phyloP scores from a whole-genome alignment of 2,888 invertebrate genomes.

The Cheilosia vulpina region DNA sequence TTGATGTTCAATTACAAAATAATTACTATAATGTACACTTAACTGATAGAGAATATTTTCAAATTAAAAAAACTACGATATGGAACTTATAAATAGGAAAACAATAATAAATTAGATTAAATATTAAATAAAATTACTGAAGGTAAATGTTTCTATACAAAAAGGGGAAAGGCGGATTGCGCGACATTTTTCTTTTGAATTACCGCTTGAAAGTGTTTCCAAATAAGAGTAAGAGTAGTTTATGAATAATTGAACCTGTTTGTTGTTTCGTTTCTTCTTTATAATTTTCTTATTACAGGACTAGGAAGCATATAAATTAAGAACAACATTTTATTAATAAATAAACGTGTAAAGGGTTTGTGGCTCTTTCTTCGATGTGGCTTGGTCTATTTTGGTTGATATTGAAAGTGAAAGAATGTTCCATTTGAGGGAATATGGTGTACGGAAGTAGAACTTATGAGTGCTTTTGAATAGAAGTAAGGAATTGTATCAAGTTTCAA shows the following conservation, averaged over 20 bases:
- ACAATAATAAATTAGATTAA: conserved; percentile 48
- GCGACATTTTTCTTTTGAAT: not conserved
- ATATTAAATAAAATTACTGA: conserved; percentile 33
- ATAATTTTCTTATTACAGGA: conserved; percentile 59
- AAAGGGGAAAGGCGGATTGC: not conserved
- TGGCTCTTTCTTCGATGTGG: conserved; percentile 1
- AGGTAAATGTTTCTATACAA: conserved; percentile 33
- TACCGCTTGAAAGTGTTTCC: not conserved
- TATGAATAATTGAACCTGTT: conserved; percentile 24
- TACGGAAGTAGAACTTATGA: too few relatives aligned
- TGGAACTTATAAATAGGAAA: conserved; percentile 35
- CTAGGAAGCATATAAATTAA: conserved; percentile 58
- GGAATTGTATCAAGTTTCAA: too few relatives aligned
- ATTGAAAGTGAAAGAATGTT: not conserved
- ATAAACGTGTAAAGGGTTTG: not conserved
- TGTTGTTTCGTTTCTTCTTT: not conserved
- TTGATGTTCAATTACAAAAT: conserved; percentile 24
- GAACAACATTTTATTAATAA: not conserved
- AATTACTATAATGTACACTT: conserved; percentile 42
- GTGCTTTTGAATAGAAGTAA: too few relatives aligned
- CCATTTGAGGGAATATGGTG: not conserved
- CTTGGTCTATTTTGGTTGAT: not conserved
- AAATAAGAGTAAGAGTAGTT: not conserved
- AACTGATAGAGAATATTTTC: conserved; percentile 25
- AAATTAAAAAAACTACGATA: conserved; percentile 28